phyloP scores from a whole-genome alignment of 2,113 vertebrate genomes.

The Callorhinus ursinus region DNA sequence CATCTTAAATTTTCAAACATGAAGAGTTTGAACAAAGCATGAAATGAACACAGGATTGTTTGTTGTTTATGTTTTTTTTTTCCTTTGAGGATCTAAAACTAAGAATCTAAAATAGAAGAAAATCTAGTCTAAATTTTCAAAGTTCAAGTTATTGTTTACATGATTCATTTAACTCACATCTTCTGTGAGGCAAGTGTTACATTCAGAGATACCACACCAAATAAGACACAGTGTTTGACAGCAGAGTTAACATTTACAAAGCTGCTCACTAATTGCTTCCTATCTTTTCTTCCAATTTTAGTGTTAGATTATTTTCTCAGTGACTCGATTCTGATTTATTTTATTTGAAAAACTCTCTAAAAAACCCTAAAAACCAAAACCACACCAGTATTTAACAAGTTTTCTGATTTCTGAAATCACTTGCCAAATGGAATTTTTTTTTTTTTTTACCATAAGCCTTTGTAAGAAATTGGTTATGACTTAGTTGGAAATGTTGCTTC shows the following conservation, averaged over 20 bases:
- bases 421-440: neutral
- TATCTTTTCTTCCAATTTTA: constrained; percentile 8
- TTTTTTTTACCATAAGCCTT: neutral
- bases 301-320: neutral
- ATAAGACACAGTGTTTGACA: neutral
- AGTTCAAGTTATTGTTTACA: neutral
- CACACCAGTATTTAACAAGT: neutral
- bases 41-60: neutral
- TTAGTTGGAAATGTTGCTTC: neutral
- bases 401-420: neutral
- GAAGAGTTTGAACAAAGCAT: neutral
- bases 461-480: neutral
- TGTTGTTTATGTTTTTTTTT: neutral
- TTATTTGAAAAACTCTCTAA: neutral
- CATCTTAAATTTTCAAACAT: neutral
- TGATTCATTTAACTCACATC: neutral
- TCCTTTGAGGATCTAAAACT: neutral
- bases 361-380: neutral
- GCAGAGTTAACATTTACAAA: neutral
- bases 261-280: neutral
- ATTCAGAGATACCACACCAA: neutral
- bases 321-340: neutral
- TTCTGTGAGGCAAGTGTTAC: neutral
- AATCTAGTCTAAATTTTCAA: neutral
- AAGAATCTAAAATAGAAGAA: neutral